A percentile compares a stretch with the other conserved stretches of the same genome.
phyloP scores from a whole-genome alignment of 1,140 invertebrate species.

The Tetraneura akinire region DNA sequence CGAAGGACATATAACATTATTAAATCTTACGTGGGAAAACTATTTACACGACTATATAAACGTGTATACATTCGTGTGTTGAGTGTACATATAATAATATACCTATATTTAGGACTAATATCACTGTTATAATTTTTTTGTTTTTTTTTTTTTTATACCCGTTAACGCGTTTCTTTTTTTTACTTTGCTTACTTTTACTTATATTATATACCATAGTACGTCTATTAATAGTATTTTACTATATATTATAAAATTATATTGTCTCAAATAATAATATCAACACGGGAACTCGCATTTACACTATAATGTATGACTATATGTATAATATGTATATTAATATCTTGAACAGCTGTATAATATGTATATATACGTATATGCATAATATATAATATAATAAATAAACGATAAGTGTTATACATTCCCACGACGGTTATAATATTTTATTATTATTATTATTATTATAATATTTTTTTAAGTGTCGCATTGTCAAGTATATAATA shows the following conservation, averaged over 20 bases:
- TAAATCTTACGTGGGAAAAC: constrained; percentile 20
- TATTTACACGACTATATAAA: neutral
- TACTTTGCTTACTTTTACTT: neutral
- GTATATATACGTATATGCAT: too few species aligned
- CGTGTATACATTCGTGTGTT: too few species aligned
- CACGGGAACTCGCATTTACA: neutral
- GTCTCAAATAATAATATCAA: constrained; percentile 5
- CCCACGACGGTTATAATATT: constrained; percentile 41
- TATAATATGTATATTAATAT: neutral
- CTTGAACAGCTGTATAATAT: constrained; percentile 30
- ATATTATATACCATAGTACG: neutral
- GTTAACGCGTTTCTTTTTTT: neutral
- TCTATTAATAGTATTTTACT: neutral
- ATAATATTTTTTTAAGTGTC: constrained; percentile 41
- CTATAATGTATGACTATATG: too few species aligned
- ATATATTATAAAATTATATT: neutral
- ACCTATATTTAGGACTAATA: constrained; percentile 2
- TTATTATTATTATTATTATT: too few species aligned
- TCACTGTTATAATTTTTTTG: neutral
- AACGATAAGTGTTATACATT: constrained; percentile 38
- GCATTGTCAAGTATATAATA: constrained; percentile 44
- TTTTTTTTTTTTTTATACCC: neutral
- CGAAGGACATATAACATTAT: neutral
- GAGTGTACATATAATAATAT: neutral
- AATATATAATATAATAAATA: constrained; percentile 21